Evolutionary conservation across 1,140 invertebrate genomes (phyloP), one percentile per base, ranked within the genome.

Genomic region (Drosophila mojavensis): DNA sequence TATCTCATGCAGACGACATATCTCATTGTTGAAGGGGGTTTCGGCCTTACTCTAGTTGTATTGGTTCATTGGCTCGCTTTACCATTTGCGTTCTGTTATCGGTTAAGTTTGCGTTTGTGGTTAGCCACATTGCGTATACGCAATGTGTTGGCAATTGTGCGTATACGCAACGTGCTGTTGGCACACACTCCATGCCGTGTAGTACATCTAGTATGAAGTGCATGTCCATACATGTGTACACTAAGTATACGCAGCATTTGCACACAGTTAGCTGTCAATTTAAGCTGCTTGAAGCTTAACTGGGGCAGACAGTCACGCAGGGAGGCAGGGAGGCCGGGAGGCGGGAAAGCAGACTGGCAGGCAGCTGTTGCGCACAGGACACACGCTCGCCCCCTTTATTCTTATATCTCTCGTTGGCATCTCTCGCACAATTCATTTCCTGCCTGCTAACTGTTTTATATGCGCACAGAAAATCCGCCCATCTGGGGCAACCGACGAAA

Each of bases 41-140:
- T 15, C 59, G 20, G 61, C 24, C 36, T 17, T 17, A 15, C 26
- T 50, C 30, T 28, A 43, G 20, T 24, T 56, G 15, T 33, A 65
- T 24, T 51, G 50, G 9, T 41, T 45, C n/a, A 56, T 62, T 63
- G 45, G 51, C 58, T 69, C 48, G 33, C 51, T 60, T 15, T 60
- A 45, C 13, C 33, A 30, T 20, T 17, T 47, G 43, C 26, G 58
- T 60, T 66, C 6, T 60, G 54, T 26, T 36, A 50, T 26, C 11
- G 41, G 62, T 69, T 63, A 30, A 41, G 36, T 50, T 51, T 69
- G 39, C 56, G 41, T 15, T 61, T 63, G 48, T 74, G 75, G 68
- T 79, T 79, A 75, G 74, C 36, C 63, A 67, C 63, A 67, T 26
- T 69, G 81, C 71, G 66, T 85, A 75, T 60, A 71, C 65, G 55